A percentile compares a stretch with the other conserved stretches of the same genome.
These are phyloP conservation scores for Cassiopea xamachana DNA, from an alignment of 30 jellyfish, hydroid and myxozoan genomes.

Conservation along the genomic window DNA sequence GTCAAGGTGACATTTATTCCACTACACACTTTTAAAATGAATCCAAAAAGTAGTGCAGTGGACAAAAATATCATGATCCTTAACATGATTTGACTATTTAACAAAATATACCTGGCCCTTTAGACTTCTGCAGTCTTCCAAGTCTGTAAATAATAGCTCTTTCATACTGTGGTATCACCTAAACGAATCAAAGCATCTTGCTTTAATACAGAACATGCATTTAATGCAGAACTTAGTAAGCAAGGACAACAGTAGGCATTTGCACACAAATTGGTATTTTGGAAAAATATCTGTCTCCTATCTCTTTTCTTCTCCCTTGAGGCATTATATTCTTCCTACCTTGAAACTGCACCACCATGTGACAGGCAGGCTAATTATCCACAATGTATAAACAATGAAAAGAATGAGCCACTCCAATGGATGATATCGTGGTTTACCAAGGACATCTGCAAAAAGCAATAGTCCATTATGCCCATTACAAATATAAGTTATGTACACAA, in stretches of 20 bases:
- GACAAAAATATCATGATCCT: neutral
- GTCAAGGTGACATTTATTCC: too few relatives aligned
- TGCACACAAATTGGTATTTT: too few relatives aligned
- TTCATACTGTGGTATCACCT: conserved; percentile 87
- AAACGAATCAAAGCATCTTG: neutral
- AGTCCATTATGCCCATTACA: too few relatives aligned
- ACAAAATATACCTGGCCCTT: conserved; percentile 83
- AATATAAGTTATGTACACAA: too few relatives aligned
- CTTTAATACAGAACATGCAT: too few relatives aligned
- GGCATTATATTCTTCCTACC: conserved; percentile 16
- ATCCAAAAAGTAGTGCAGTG: too few relatives aligned
- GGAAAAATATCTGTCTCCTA: too few relatives aligned
- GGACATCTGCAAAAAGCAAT: conserved; percentile 38
- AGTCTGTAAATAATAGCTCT: conserved; percentile 77
- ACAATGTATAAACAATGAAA: conserved; percentile 30
- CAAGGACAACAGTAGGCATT: too few relatives aligned
- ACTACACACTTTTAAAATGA: too few relatives aligned
- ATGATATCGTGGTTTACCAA: conserved; percentile 69
- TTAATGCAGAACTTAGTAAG: too few relatives aligned
- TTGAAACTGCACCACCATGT: conserved; percentile 95
- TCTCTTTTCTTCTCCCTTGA: too few relatives aligned
- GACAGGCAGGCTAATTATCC: conserved; percentile 82
- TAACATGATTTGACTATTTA: neutral
- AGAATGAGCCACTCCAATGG: conserved; percentile 70
- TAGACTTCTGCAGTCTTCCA: conserved; percentile 80